Evolutionary conservation across 2,797 vertebrate species (phyloP).

Genomic region (Acanthurus lineatus): DNA sequence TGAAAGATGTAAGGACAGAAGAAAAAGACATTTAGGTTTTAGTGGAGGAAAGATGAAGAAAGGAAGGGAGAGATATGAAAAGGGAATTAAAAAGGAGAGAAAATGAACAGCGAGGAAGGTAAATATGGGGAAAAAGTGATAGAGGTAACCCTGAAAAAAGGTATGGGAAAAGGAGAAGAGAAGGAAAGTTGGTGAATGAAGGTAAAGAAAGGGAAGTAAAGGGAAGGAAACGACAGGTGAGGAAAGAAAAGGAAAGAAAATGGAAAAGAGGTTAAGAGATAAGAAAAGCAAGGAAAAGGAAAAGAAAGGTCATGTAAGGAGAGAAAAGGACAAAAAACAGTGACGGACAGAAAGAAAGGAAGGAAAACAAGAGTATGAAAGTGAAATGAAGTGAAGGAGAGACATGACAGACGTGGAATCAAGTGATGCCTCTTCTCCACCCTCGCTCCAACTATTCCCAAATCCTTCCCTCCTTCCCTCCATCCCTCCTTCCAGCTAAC

Average conservation of each 20-base stretch:
- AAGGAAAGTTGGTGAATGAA: too few species aligned
- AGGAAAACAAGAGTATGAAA: too few species aligned
- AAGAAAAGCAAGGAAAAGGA: not conserved
- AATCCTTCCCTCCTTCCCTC: not conserved
- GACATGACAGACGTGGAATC: not conserved
- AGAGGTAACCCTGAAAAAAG: not conserved
- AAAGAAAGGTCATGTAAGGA: not conserved
- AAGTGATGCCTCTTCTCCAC: slow-evolving; percentile 9
- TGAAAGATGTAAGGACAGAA: not conserved
- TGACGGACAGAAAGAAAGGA: not conserved
- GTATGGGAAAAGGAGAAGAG: not conserved
- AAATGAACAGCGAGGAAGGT: too few species aligned
- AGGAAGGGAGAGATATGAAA: not conserved
- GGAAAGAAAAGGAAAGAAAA: not conserved
- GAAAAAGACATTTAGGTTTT: not conserved
- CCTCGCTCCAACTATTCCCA: not conserved
- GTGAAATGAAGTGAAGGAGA: not conserved
- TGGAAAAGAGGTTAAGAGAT: too few species aligned
- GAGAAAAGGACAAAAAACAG: not conserved
- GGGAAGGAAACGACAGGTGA: too few species aligned
- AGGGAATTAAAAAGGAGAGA: not conserved
- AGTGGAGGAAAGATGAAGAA: not conserved
- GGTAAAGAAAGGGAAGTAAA: not conserved
- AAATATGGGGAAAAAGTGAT: not conserved
- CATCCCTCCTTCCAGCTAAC: slow-evolving; percentile 80